Conservation (phyloP, 2,888 invertebrate genomes). For the Caenorhabditis imperialis region DNA sequence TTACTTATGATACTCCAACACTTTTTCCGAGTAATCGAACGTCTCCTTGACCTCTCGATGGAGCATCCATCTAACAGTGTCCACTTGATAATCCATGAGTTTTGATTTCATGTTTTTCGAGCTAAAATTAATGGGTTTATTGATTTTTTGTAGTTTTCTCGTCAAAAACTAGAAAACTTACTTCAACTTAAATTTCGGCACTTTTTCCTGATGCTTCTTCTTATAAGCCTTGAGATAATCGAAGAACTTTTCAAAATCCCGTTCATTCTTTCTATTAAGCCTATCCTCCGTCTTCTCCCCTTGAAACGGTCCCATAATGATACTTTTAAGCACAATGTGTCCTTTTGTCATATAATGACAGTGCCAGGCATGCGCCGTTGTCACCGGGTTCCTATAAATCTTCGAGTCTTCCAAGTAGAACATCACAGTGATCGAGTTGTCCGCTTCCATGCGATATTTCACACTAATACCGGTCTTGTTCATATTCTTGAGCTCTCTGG, state of each 20-base stretch:
- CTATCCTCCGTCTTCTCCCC: not conserved
- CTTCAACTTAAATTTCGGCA: conserved; percentile 14
- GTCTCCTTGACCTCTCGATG: conserved; percentile 70
- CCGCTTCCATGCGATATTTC: too few relatives aligned
- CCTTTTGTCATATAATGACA: not conserved
- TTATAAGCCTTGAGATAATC: not conserved
- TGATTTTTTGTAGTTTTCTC: too few relatives aligned
- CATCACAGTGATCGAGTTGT: too few relatives aligned
- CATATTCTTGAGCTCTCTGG: not conserved
- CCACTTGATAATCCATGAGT: conserved; percentile 79
- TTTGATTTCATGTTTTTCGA: not conserved
- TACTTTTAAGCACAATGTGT: not conserved
- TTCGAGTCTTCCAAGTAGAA: too few relatives aligned
- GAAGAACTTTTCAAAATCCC: conserved; percentile 22
- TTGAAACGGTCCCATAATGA: not conserved
- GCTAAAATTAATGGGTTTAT: too few relatives aligned
- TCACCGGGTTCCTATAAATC: too few relatives aligned
- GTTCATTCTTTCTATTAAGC: not conserved
- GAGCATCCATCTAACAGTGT: conserved; percentile 80
- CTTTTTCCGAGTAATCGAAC: too few relatives aligned
- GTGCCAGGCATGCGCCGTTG: too few relatives aligned
- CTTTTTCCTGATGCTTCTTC: not conserved
- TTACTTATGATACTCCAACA: conserved; percentile 7
- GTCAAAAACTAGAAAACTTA: not conserved
- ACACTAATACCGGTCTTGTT: too few relatives aligned